phyloP scores from a whole-genome alignment of 2,113 vertebrate species.

The Lepus americanus region DNA sequence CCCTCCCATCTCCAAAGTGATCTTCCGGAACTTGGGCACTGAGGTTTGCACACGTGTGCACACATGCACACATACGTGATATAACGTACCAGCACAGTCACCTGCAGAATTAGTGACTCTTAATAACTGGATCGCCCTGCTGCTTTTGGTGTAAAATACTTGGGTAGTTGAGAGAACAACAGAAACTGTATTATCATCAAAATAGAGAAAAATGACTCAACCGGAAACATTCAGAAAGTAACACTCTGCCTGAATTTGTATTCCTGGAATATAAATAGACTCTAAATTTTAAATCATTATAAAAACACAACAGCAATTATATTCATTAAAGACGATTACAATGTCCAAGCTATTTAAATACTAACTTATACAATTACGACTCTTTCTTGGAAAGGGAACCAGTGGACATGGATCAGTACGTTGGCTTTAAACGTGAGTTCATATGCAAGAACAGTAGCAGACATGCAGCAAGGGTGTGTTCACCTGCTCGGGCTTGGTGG shows the following conservation, averaged over 20 bases:
- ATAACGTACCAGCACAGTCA: background rate
- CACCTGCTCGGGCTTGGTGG: conserved; percentile 94
- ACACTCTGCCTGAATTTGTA: background rate
- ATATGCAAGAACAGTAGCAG: rapidly evolving
- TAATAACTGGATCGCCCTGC: background rate
- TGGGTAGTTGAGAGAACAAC: background rate
- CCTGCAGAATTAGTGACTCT: background rate
- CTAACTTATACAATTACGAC: background rate
- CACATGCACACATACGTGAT: rapidly evolving
- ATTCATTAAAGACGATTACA: background rate
- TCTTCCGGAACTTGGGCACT: background rate
- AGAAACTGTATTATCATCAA: background rate
- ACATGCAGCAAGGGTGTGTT: rapidly evolving
- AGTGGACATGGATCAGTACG: background rate
- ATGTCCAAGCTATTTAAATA: background rate
- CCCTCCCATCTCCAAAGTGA: background rate
- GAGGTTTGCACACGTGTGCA: too few relatives aligned
- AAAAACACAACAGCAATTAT: background rate
- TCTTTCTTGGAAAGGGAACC: background rate
- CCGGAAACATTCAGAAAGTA: background rate
- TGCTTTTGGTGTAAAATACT: background rate
- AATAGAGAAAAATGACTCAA: background rate
- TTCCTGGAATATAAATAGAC: background rate
- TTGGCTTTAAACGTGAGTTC: background rate
- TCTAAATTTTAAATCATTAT: background rate